These are phyloP conservation scores for Allygus modestus DNA, from an alignment of 2,888 invertebrate species.

Conservation along the genomic window DNA sequence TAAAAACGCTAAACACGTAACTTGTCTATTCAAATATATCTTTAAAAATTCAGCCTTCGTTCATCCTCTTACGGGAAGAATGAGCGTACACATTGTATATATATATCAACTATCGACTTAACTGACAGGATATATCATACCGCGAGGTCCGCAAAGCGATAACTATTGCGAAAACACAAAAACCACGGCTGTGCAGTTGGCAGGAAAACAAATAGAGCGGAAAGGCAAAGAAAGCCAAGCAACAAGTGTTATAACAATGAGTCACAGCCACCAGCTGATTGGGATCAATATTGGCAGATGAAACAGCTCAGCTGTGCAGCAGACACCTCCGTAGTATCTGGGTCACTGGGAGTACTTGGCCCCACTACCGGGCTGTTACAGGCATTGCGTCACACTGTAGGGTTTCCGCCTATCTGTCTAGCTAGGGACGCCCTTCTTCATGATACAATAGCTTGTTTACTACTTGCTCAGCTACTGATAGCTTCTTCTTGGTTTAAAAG, in stretches of 20 bases:
- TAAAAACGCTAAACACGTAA: too few relatives aligned
- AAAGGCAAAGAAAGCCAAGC: constrained; percentile 26
- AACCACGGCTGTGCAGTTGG: background rate
- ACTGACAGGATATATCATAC: too few relatives aligned
- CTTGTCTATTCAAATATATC: too few relatives aligned
- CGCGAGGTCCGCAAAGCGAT: too few relatives aligned
- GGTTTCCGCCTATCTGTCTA: constrained; percentile 26
- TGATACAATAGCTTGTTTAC: background rate
- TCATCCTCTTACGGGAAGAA: too few relatives aligned
- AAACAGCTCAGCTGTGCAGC: background rate
- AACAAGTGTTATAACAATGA: constrained; percentile 20
- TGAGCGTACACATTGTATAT: too few relatives aligned
- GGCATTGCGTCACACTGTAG: constrained; percentile 1
- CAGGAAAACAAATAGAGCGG: background rate
- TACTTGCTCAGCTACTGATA: background rate
- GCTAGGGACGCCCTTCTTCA: background rate
- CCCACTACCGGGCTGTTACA: background rate
- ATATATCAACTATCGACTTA: too few relatives aligned
- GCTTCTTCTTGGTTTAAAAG: background rate
- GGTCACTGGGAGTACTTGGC: background rate
- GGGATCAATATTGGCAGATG: constrained; percentile 31
- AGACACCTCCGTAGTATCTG: background rate
- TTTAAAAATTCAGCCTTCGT: too few relatives aligned
- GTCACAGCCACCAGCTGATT: background rate
- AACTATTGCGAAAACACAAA: too few relatives aligned